Evolutionary conservation across 37 sponge, comb jelly and placozoan species (phyloP).

Genomic region (Diacarnus erythraeanus): DNA sequence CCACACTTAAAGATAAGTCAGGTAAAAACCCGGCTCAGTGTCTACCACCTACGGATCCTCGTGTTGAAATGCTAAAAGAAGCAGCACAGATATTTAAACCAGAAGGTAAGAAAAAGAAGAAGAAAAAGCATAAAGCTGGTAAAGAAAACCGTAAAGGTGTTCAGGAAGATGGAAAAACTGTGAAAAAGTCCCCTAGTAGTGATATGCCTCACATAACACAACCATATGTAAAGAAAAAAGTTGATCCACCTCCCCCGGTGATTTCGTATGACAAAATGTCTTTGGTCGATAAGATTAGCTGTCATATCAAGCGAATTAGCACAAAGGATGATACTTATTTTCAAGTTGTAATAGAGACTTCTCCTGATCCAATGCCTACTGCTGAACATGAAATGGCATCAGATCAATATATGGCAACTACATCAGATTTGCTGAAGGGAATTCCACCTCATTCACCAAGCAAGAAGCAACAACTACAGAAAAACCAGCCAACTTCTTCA

Average conservation of each 20-base stretch:
- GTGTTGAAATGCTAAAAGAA: neutral
- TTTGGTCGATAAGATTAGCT: neutral
- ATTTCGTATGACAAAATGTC: neutral
- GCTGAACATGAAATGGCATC: neutral
- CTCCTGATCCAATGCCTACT: neutral
- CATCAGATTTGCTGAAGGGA: neutral
- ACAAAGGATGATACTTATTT: neutral
- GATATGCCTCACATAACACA: neutral
- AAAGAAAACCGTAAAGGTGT: neutral
- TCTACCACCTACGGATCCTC: conserved; percentile 2
- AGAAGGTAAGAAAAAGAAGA: conserved; percentile 15
- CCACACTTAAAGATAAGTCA: conserved; percentile 32
- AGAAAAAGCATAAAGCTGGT: neutral
- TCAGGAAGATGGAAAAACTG: neutral
- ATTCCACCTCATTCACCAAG: neutral
- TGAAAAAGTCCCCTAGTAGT: too few species aligned
- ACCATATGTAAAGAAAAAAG: neutral
- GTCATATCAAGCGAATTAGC: neutral
- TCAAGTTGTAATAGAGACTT: neutral
- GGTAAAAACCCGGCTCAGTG: conserved; percentile 36
- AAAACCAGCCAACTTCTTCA: neutral
- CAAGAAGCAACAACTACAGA: neutral
- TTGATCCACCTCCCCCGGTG: neutral
- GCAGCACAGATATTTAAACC: neutral
- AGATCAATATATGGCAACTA: neutral